Base-by-base conservation (phyloP, 2,888 invertebrate genomes). In the Meta bourneti region DNA sequence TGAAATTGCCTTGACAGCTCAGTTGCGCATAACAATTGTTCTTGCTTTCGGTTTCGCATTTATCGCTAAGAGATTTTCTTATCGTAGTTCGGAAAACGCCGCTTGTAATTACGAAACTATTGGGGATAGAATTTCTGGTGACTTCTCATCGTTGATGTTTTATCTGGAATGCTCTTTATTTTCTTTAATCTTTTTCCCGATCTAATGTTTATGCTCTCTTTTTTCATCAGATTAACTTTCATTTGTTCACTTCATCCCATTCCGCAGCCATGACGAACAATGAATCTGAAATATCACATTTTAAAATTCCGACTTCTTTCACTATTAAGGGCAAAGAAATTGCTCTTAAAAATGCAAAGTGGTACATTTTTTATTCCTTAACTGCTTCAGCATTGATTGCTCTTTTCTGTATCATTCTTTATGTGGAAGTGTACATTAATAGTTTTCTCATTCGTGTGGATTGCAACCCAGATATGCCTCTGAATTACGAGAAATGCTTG, bases 401-500 rank as follows among this genome's bases (percentile, higher is more conserved):
- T 51, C 69, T 90, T 11, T 77, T 92, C 52, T 89, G 87, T 49
- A 92, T 90, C 16, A 92, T 92, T 69, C 70, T 92, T n/a, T 90
- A 92, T 72, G 80, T 84, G n/a, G 91, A 93, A 80, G 89, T 90
- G 16, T 90, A 91, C 49, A 88, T 81, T 72, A 88, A 91, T n/a
- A 90, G 90, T 61, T 91, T 87, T 89, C 70, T 88, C n/a, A 80
- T 91, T 79, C 78, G 91, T 61, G 78, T 91, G n/a, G 89, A 93
- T 71, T 93, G 93, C 51, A 85, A 89, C 61, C 90, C 91, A 19
- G 93, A 91, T 61, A 70, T 86, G 69, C 90, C 90, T 20, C 61
- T 89, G n/a, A 91, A 90, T 80, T 88, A 91, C 78, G 79, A 93
- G 51, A 93, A 90, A 89, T 93, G 93, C 20, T 61, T 91, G 19